Evolutionary conservation across 64 coral and sea anemone genomes (phyloP), one percentile per base, ranked within the genome.

Genomic region (Pachyseris speciosa): DNA sequence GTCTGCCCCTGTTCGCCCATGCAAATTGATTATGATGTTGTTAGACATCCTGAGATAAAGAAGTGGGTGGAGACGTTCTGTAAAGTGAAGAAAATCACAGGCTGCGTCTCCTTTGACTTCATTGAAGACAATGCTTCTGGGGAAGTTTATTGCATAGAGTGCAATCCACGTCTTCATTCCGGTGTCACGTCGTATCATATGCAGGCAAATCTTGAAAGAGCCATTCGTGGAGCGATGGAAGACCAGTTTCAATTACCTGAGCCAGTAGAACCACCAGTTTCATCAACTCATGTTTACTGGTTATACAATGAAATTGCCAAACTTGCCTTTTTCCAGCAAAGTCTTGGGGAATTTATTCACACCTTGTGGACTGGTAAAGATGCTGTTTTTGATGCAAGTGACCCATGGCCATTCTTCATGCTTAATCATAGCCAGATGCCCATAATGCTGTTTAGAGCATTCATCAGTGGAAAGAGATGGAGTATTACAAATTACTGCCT

Each of bases 101-200:
- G 89, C 8, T 61, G 77, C 8, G 27, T 84, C 15, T 74, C 78
- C 37, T 91, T 91, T 27, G 89, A 91, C 67, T 91, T 91, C 47
- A 51, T 91, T 1, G 64, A 91, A 42, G 78, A 91, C 25, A 66
- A 83, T 11, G 11, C 36, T 11, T 73, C 89, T 17, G 49, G 67
- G 5, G 29, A 84, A 24, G 37, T 91, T 57, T 91, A 91, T 34
- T 91, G 89, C 67, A 91, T 91, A 16, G 89, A 91, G 69, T 91
- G 89, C 51, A 91, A 91, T 41, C 89, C 89, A 32, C 65, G 89
- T 9, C 79, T 91, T 20, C 89, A 91, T 36, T 91, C 89, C 0
- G 10, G 48, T 6, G 22, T 91, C 9, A 17, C 67, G 15, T 74
- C 66, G 9, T 69, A 91, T 41, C 66, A 75, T 52, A 48, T 59